phyloP scores from a whole-genome alignment of 1,140 invertebrate species.

The Homarus americanus region DNA sequence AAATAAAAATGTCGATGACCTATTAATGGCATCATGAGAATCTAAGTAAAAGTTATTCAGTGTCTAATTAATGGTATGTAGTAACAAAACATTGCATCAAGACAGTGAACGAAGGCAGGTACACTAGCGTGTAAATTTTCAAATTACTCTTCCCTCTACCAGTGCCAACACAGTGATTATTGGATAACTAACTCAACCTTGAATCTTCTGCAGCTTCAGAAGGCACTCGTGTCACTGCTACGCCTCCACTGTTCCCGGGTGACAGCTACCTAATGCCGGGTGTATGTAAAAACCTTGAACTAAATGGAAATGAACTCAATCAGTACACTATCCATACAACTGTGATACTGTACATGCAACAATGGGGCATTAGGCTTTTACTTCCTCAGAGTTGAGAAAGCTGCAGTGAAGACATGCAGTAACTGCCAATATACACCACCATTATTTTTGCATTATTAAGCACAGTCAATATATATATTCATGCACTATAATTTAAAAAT shows the following conservation, averaged over 20 bases:
- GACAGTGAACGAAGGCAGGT: no score
- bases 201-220: background rate
- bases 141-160: no score
- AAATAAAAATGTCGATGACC: no score
- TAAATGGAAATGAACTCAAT: constrained; percentile 24
- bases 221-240: constrained; percentile 26
- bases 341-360: background rate
- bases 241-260: constrained; percentile 32
- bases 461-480: background rate
- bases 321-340: constrained; percentile 10
- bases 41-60: no score
- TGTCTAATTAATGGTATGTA: no score
- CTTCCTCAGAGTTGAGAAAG: background rate
- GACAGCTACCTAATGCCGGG: constrained; percentile 29
- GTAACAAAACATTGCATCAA: no score
- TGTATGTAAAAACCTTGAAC: constrained; percentile 43
- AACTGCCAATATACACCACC: background rate
- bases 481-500: constrained; percentile 10
- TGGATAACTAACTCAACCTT: no score
- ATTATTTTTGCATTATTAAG: background rate
- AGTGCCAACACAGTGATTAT: no score
- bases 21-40: no score
- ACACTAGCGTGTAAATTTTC: no score
- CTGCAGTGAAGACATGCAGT: constrained; percentile 21
- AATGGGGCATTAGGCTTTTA: background rate